phyloP scores from a whole-genome alignment of 2,113 vertebrate genomes.

The Chaetodon auriga region DNA sequence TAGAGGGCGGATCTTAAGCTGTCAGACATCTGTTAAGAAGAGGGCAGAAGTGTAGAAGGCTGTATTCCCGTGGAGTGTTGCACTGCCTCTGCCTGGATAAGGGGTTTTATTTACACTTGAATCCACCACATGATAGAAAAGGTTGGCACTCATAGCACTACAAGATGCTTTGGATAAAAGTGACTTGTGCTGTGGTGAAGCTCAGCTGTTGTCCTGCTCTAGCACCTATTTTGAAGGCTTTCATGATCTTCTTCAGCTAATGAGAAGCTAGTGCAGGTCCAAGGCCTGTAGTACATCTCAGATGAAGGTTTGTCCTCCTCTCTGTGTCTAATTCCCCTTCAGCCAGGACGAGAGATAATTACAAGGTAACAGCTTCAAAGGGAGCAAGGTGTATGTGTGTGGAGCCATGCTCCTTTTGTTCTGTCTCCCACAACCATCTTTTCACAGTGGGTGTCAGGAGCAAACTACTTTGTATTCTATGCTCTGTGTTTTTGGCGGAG shows the following conservation, averaged over 20 bases:
- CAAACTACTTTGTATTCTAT: not conserved
- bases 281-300: constrained; percentile 1
- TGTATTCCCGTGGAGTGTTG: not conserved
- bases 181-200: constrained; percentile 11
- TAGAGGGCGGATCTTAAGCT: constrained; percentile 33
- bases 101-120: constrained; percentile 22
- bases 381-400: constrained; percentile 16
- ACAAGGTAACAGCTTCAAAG: constrained; percentile 56
- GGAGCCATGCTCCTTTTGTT: constrained; percentile 32
- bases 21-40: constrained; percentile 34
- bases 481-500: not conserved
- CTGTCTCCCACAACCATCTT: constrained; percentile 24
- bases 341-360: constrained; percentile 55
- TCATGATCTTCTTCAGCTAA: constrained; percentile 41
- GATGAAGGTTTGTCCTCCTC: constrained; percentile 41
- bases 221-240: constrained; percentile 16
- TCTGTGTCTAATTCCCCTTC: constrained; percentile 41
- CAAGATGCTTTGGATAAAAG: constrained; percentile 27
- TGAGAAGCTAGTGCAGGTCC: constrained; percentile 39
- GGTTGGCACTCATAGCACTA: not conserved
- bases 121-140: not conserved
- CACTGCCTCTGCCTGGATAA: not conserved
- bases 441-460: constrained; percentile 14
- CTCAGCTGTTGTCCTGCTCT: constrained; percentile 31
- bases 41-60: constrained; percentile 1